These are phyloP conservation scores for Montifringilla adamsi DNA, from an alignment of 2,113 vertebrate species.

Conservation along the genomic window DNA sequence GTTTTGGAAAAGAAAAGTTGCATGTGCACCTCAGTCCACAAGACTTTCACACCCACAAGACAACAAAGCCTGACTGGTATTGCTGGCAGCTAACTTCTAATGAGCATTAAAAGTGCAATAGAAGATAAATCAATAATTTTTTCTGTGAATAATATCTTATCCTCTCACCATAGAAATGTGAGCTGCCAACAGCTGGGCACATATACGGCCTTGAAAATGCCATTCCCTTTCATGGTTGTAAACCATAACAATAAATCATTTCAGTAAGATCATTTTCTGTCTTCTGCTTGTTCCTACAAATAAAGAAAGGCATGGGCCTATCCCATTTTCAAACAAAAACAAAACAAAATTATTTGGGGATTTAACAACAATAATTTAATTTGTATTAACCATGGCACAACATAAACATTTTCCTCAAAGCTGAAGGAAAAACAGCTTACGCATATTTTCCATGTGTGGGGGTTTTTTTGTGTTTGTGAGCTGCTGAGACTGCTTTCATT, in stretches of 20 bases:
- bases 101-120: slow-evolving; percentile 9
- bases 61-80: background rate
- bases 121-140: background rate
- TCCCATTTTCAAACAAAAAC: slow-evolving; percentile 10
- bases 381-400: slow-evolving; percentile 33
- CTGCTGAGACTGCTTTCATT: slow-evolving; percentile 57
- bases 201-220: background rate
- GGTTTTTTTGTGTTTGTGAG: background rate
- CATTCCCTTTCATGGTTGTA: background rate
- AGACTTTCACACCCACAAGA: background rate
- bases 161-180: background rate
- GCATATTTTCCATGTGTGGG: slow-evolving; percentile 56
- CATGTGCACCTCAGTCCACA: background rate
- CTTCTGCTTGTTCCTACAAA: slow-evolving; percentile 24
- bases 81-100: background rate
- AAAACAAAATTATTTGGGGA: slow-evolving; percentile 35
- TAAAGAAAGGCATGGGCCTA: background rate
- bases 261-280: slow-evolving; percentile 6
- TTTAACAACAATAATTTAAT: slow-evolving; percentile 27
- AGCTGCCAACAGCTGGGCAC: background rate
- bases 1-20: slow-evolving; percentile 26
- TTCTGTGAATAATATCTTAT: slow-evolving; percentile 31
- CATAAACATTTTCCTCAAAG: slow-evolving; percentile 59
- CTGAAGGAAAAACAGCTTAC: slow-evolving; percentile 58
- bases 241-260: slow-evolving; percentile 56